These are phyloP conservation scores for Rhineura floridana DNA, from an alignment of 2,113 vertebrate species.

Conservation along the genomic window DNA sequence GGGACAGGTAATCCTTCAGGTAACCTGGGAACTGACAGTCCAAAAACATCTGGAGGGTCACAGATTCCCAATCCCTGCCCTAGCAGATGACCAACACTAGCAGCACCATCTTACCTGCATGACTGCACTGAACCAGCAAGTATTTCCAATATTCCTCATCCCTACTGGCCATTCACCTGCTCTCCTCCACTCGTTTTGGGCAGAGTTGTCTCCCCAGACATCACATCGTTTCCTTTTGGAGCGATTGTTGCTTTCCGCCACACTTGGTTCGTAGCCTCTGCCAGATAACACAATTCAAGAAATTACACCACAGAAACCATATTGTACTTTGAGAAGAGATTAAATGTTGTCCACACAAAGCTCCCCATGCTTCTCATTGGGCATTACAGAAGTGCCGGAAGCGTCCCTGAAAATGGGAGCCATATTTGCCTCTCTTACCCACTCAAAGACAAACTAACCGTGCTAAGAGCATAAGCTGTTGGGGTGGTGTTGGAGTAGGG, in stretches of 20 bases:
- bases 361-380: neutral
- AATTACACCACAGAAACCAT: rapidly evolving
- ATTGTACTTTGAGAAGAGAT: rapidly evolving
- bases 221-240: slow-evolving; percentile 92
- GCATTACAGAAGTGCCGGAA: neutral
- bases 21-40: no score
- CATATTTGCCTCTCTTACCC: neutral
- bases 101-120: slow-evolving; percentile 84
- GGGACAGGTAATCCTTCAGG: no score
- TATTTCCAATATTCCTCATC: slow-evolving; percentile 95
- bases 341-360: rapidly evolving
- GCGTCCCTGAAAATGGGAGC: neutral
- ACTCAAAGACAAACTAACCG: neutral
- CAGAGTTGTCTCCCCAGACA: slow-evolving; percentile 82
- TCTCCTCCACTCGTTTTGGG: slow-evolving; percentile 87
- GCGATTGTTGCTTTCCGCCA: slow-evolving; percentile 80
- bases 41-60: no score
- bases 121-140: slow-evolving; percentile 98
- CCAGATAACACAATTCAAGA: neutral
- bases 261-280: slow-evolving; percentile 80
- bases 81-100: no score
- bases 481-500: neutral
- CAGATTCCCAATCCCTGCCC: neutral
- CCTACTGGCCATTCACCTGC: slow-evolving; percentile 91
- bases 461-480: no score